phyloP scores from a whole-genome alignment of 2,888 invertebrate species.

The Coelinius sp. region DNA sequence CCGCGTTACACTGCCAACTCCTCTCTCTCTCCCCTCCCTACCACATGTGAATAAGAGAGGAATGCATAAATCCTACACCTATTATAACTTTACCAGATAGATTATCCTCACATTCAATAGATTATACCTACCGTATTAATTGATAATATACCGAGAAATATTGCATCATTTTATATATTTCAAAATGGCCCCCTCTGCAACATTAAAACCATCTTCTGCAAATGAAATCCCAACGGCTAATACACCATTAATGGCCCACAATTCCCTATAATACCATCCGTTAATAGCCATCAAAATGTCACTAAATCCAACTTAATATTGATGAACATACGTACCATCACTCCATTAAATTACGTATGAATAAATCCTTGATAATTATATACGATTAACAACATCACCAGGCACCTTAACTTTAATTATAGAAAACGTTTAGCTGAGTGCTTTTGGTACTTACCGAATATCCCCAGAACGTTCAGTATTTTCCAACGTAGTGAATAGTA shows the following conservation, averaged over 20 bases:
- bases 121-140: not conserved
- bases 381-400: not conserved
- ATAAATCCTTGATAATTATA: slow-evolving; percentile 16
- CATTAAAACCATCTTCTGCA: too few species aligned
- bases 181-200: too few species aligned
- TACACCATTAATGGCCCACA: not conserved
- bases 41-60: not conserved
- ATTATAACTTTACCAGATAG: not conserved
- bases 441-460: slow-evolving; percentile 25
- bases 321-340: not conserved
- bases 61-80: not conserved
- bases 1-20: slow-evolving; percentile 64
- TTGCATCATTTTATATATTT: not conserved
- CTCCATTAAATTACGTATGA: not conserved
- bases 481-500: not conserved
- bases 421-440: slow-evolving; percentile 8
- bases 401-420: slow-evolving; percentile 1
- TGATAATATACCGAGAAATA: not conserved
- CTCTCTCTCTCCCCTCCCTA: not conserved
- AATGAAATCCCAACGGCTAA: not conserved
- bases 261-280: not conserved
- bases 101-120: slow-evolving; percentile 10
- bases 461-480: not conserved
- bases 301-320: slow-evolving; percentile 7
- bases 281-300: slow-evolving; percentile 28